Conservation (phyloP, 2,113 vertebrate genomes). For the Gallinago media region DNA sequence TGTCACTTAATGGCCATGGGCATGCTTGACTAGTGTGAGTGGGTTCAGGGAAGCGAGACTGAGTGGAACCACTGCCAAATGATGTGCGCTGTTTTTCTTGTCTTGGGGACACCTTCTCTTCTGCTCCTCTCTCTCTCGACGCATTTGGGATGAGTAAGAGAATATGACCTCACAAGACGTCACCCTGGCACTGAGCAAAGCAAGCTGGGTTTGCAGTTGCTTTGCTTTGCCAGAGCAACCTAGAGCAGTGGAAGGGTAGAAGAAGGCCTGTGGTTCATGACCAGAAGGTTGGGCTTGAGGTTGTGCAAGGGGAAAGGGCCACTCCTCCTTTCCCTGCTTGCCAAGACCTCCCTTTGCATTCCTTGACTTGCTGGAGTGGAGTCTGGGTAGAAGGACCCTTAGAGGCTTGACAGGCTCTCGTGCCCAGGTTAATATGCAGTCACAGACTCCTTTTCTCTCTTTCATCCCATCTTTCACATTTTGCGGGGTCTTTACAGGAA, state of each 20-base stretch:
- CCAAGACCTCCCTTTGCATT: not conserved
- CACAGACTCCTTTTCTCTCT: not conserved
- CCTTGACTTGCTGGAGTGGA: not conserved
- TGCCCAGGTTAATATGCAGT: not conserved
- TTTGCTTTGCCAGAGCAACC: not conserved
- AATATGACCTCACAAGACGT: not conserved
- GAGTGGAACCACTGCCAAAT: not conserved
- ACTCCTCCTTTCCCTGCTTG: accelerated
- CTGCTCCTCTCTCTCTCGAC: not conserved
- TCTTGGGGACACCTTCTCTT: not conserved
- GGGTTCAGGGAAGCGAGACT: not conserved
- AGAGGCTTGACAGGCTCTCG: not conserved
- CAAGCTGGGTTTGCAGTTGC: not conserved
- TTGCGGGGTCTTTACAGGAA: not conserved
- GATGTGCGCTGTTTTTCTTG: not conserved
- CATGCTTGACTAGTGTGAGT: accelerated
- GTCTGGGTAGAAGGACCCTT: not conserved
- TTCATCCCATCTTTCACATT: not conserved
- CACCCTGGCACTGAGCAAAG: not conserved
- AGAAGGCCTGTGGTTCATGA: not conserved
- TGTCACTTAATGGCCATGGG: not conserved
- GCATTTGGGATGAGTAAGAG: not conserved
- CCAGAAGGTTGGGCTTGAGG: not conserved
- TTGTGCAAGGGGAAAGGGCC: not conserved
- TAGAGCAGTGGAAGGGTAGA: not conserved